Evolutionary conservation across 2,888 invertebrate genomes (phyloP), one percentile per base, ranked within the genome.

Genomic region (Nezara viridula): DNA sequence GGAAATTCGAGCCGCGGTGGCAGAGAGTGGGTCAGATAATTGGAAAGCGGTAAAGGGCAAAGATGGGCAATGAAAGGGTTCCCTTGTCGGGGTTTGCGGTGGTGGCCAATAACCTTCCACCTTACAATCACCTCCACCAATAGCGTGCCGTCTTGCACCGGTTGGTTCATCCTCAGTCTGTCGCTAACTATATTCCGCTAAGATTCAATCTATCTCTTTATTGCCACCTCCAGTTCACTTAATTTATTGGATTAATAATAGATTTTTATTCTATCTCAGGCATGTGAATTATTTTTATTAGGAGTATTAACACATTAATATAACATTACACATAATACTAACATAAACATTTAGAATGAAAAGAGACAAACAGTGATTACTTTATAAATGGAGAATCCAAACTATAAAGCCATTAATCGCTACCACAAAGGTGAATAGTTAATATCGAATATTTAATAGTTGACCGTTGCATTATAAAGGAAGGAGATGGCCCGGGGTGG

Each of bases 41-140:
- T 47, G 50, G 86, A 86, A 37, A 86, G 86, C 27, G 47, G 50
- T 37, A 86, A 49, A 50, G 50, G 50, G 37, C 32, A 14, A 73
- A 73, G 66, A 73, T 73, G 66, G 66, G 19, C 66, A 73, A 73
- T 73, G 66, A 73, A 73, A 73, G 66, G 66, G 66, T 73, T 73
- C 66, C 66, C 66, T 73, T 73, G 66, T 73, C 66, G 32, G 66
- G 66, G 66, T 73, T 73, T 73, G 66, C 66, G 32, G 66, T 14
- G 16, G 0, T 19, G 66, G 66, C 66, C 66, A 73, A 73, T 73
- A 73, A 73, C 32, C 32, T 73, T 19, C 66, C 32, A 19, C 32
- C 14, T 73, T 73, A 73, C 66, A 73, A 6, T 37, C 19, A 37
- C 37, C 19, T 37, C 66, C 14, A 37, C 66, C 66, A 73, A 73